Evolutionary conservation across 2,113 vertebrate genomes (phyloP).

Genomic region (Tapirus terrestris): DNA sequence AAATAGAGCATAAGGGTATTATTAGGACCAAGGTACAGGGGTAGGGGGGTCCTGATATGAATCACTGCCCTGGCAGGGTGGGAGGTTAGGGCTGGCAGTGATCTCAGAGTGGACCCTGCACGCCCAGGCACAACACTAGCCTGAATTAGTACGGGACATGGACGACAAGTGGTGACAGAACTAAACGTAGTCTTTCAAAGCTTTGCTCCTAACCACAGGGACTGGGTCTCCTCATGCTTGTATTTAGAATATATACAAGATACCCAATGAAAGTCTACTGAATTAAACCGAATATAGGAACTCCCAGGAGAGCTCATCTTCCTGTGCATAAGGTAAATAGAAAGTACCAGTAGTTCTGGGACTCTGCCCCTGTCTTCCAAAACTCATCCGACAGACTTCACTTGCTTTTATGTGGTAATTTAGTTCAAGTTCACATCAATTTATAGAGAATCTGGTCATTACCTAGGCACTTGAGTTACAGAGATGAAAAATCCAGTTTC

Average conservation of each 20-base stretch:
- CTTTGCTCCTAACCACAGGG: not conserved
- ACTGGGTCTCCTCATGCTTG: not conserved
- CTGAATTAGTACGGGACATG: not conserved
- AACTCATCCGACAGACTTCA: not conserved
- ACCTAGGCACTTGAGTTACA: not conserved
- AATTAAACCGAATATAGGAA: not conserved
- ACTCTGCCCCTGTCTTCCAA: not conserved
- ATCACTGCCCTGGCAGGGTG: too few relatives aligned
- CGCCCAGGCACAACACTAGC: rapidly evolving
- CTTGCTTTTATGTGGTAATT: not conserved
- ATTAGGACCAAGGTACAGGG: not conserved
- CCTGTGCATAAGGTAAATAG: not conserved
- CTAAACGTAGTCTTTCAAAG: not conserved
- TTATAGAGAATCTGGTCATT: not conserved
- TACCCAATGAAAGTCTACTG: not conserved
- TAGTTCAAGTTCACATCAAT: not conserved
- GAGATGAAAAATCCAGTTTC: not conserved
- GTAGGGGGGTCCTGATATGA: too few relatives aligned
- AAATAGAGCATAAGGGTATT: not conserved
- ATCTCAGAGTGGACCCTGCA: not conserved
- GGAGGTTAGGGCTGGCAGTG: not conserved
- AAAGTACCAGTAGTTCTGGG: not conserved
- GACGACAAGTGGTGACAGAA: not conserved
- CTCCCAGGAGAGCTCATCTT: not conserved
- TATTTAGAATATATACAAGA: not conserved